Base-by-base conservation (phyloP, 2,888 invertebrate genomes). In the Syrista parreyssii region DNA sequence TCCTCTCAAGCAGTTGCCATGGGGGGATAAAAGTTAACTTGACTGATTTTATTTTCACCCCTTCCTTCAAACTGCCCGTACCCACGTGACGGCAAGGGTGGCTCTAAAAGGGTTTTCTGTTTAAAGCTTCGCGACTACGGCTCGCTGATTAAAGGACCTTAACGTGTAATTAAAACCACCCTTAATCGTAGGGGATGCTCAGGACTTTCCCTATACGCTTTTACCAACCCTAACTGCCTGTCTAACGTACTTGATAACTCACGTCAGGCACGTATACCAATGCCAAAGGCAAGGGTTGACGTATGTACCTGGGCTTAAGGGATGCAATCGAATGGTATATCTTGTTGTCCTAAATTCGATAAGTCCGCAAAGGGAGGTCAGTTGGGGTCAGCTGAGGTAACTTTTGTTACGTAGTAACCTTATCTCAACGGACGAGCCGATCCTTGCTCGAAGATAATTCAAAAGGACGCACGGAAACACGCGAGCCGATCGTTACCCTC, bases 401-500 rank as follows among this genome's bases (percentile, higher is more conserved):
- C 40, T 15, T 23, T 40, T 55, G 40, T 55, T 55, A 55, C 40
- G 40, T 55, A 55, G 15, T 15, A 23, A 23, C 40, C 40, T 55
- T 55, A 55, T 55, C 40, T 55, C 6, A 9, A 55, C 23, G 40
- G 40, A 55, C 40, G 40, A 55, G 40, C 72, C 74, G 79, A 79
- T 81, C 75, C 68, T 73, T 55, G 32, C 76, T 74, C 69, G 35
- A 68, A 40, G 81, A 80, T 82, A 81, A 79, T 73, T 71, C 77
- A 68, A 71, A 77, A 32, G 36, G 78, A 81, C 75, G 80, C 76
- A 78, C 74, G 68, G 35, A 73, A 72, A 78, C 83, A 83, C 82
- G 83, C 82, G 76, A 83, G 35, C 76, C 76, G 76, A 82, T 82
- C 82, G 79, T 83, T 81, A 81, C 77, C 75, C 79, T 74, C 79